Conservation (phyloP, 2,888 invertebrate species). For the Ophioninae sp. region DNA sequence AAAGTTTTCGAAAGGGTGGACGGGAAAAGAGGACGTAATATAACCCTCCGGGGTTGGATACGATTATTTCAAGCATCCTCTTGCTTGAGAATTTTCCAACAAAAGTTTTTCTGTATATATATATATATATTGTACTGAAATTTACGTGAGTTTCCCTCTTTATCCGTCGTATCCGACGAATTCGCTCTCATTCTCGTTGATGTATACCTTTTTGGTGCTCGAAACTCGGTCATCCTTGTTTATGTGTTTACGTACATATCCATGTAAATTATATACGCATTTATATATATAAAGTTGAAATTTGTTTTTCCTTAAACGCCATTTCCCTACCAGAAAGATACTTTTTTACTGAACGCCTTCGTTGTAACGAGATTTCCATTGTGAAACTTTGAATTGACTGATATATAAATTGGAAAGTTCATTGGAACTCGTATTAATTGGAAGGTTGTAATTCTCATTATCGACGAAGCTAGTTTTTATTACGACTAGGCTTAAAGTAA, state of each 20-base stretch:
- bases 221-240: conserved; percentile 29
- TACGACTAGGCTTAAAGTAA: too few relatives aligned
- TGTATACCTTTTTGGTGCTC: conserved; percentile 36
- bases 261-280: background rate
- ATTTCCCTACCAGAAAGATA: background rate
- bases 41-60: conserved; percentile 42
- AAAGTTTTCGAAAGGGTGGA: conserved; percentile 45
- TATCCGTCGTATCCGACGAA: conserved; percentile 24
- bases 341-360: background rate
- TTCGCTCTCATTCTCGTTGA: conserved; percentile 39
- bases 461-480: too few relatives aligned
- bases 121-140: conserved; percentile 25
- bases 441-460: too few relatives aligned
- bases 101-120: conserved; percentile 11
- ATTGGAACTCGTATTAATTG: too few relatives aligned
- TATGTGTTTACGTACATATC: background rate
- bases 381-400: too few relatives aligned
- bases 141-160: conserved; percentile 38
- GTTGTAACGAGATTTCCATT: too few relatives aligned
- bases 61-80: conserved; percentile 53
- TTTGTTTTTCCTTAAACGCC: background rate
- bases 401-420: too few relatives aligned
- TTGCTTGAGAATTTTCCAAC: conserved; percentile 36
- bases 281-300: background rate
- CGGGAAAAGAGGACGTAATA: conserved; percentile 30